Conservation (phyloP, 2,113 vertebrate species). For the Gasterosteus aculeatus region DNA sequence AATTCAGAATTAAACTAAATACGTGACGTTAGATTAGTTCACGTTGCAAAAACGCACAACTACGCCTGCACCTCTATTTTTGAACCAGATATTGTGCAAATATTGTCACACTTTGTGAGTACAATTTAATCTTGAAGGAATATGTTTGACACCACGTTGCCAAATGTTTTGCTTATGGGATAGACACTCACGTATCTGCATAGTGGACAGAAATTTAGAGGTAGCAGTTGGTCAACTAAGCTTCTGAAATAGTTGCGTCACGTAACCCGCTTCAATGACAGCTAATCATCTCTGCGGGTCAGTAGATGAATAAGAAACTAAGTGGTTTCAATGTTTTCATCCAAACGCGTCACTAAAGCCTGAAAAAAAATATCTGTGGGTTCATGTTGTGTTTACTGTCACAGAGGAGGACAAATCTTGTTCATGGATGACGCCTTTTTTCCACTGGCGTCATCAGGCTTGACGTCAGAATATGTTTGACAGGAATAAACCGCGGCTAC, state of each 20-base stretch:
- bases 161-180: neutral
- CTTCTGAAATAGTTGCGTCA: neutral
- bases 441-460: neutral
- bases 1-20: slow-evolving; percentile 69
- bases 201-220: neutral
- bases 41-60: slow-evolving; percentile 10
- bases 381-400: neutral
- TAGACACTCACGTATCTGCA: neutral
- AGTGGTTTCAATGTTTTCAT: neutral
- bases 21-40: slow-evolving; percentile 56
- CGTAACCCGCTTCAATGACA: neutral
- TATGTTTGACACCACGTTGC: neutral
- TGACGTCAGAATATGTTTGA: neutral
- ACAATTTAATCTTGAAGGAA: slow-evolving; percentile 3
- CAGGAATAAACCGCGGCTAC: neutral
- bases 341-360: neutral
- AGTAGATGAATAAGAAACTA: neutral
- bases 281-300: neutral
- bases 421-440: neutral
- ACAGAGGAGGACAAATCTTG: neutral
- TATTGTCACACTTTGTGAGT: neutral
- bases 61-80: neutral
- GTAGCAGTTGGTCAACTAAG: neutral
- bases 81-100: slow-evolving; percentile 12
- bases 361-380: neutral